Conservation (phyloP, 2,888 invertebrate species). For the Orgyia antiqua region DNA sequence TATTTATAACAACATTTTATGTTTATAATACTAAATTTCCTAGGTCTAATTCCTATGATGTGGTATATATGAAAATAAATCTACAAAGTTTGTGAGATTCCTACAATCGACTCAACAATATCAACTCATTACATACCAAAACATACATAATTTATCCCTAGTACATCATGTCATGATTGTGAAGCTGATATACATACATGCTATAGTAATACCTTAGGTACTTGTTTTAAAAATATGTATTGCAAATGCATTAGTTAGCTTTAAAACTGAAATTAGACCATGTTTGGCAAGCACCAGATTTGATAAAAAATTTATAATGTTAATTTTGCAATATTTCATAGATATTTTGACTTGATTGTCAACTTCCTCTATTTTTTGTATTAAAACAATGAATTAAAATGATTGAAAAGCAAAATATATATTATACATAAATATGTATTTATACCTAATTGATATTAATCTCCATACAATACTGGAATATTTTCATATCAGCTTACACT, state of each 20-base stretch:
- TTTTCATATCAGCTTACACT: slow-evolving; percentile 27
- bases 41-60: slow-evolving; percentile 42
- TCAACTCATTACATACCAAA: slow-evolving; percentile 27
- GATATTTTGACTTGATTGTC: too few relatives aligned
- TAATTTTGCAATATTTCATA: too few relatives aligned
- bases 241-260: too few relatives aligned
- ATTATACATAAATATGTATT: too few relatives aligned
- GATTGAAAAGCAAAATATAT: too few relatives aligned
- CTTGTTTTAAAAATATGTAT: too few relatives aligned
- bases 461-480: slow-evolving; percentile 17
- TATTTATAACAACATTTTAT: slow-evolving; percentile 63
- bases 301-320: too few relatives aligned
- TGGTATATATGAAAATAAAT: slow-evolving; percentile 43
- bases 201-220: background rate
- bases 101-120: slow-evolving; percentile 32
- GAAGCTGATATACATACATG: slow-evolving; percentile 20
- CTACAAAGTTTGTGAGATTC: slow-evolving; percentile 45
- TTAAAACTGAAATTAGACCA: too few relatives aligned
- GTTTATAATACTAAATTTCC: slow-evolving; percentile 54
- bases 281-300: too few relatives aligned
- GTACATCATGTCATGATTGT: slow-evolving; percentile 28
- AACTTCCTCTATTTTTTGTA: too few relatives aligned
- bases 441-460: too few relatives aligned
- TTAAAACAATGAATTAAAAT: too few relatives aligned
- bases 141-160: slow-evolving; percentile 21